phyloP scores from a whole-genome alignment of 2,797 vertebrate species.

The Allobates femoralis region DNA sequence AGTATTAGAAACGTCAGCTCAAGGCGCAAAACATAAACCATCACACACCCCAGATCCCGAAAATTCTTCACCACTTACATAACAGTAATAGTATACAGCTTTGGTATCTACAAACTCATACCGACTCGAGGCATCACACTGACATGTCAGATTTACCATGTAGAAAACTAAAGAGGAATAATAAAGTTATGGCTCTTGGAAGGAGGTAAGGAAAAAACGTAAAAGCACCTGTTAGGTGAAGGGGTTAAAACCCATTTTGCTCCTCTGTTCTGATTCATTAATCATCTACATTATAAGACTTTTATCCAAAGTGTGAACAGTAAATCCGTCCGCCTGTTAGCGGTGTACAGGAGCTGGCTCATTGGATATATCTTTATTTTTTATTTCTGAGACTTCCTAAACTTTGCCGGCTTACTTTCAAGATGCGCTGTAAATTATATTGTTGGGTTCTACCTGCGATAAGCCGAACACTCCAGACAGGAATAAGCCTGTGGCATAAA shows the following conservation, averaged over 20 bases:
- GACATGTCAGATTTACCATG: too few species aligned
- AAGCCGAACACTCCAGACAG: neutral
- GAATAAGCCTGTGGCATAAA: conserved; percentile 42
- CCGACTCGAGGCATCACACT: too few species aligned
- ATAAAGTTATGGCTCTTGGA: too few species aligned
- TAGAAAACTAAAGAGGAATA: too few species aligned
- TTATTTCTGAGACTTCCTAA: conserved; percentile 26
- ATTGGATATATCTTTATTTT: neutral
- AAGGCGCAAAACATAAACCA: too few species aligned
- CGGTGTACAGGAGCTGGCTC: rapidly evolving
- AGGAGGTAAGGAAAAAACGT: too few species aligned
- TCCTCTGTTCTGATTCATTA: neutral
- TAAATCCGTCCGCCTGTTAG: neutral
- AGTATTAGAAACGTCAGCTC: too few species aligned
- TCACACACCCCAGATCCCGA: too few species aligned
- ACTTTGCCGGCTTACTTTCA: neutral
- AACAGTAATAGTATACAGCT: too few species aligned
- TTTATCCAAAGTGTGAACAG: neutral
- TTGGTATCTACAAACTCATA: too few species aligned
- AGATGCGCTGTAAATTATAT: conserved; percentile 20
- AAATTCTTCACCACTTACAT: too few species aligned
- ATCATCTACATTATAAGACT: neutral
- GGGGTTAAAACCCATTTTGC: conserved; percentile 12
- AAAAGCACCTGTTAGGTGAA: too few species aligned
- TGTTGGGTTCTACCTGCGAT: neutral